Conservation (phyloP, 1,140 invertebrate species). For the Platyscapa corneri region DNA sequence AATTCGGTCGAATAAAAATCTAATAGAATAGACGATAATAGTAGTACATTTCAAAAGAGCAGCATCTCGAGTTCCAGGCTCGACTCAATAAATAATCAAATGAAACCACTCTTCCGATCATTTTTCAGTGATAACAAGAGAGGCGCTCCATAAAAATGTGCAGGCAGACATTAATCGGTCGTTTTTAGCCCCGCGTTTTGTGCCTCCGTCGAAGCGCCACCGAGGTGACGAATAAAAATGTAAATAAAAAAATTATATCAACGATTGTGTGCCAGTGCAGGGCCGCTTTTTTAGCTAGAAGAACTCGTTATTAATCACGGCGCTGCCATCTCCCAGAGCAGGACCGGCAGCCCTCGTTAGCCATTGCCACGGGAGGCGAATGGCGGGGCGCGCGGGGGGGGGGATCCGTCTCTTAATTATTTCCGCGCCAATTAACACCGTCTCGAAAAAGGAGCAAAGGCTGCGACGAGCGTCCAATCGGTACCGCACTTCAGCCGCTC, state of each 20-base stretch:
- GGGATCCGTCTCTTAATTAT: slow-evolving; percentile 71
- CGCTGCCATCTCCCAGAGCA: slow-evolving; percentile 67
- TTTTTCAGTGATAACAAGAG: slow-evolving; percentile 10
- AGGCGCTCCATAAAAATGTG: not conserved
- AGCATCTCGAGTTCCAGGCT: not conserved
- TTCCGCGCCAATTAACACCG: slow-evolving; percentile 74
- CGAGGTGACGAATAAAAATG: not conserved
- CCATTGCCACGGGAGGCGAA: slow-evolving; percentile 52
- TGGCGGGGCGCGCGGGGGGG: slow-evolving; percentile 51
- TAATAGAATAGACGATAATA: too few species aligned
- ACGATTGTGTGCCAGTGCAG: not conserved
- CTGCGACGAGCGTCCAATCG: slow-evolving; percentile 59
- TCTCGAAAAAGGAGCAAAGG: slow-evolving; percentile 56
- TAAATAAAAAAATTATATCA: slow-evolving; percentile 38
- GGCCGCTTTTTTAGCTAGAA: slow-evolving; percentile 51
- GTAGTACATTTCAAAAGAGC: too few species aligned
- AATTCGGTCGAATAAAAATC: too few species aligned
- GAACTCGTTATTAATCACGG: slow-evolving; percentile 73
- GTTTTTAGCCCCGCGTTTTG: not conserved
- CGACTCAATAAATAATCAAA: slow-evolving; percentile 7
- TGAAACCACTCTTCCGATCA: not conserved
- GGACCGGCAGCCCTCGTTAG: slow-evolving; percentile 68
- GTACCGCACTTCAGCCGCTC: slow-evolving; percentile 24
- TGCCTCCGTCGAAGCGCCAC: not conserved
- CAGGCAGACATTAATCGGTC: slow-evolving; percentile 28